These are phyloP conservation scores for Oryzias javanicus DNA, from an alignment of 2,113 vertebrate species.

Conservation along the genomic window DNA sequence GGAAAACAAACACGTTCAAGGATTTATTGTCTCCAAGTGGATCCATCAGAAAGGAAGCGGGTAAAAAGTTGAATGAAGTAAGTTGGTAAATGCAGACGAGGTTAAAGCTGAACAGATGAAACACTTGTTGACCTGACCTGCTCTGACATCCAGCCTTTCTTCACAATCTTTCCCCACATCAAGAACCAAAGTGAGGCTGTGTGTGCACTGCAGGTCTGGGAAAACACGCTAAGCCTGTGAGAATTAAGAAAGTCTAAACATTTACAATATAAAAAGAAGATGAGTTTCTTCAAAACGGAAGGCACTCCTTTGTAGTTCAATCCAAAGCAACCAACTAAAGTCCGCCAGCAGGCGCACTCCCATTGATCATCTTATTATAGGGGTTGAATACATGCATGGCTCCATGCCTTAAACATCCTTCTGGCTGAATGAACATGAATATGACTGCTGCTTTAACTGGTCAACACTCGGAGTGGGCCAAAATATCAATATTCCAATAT, in stretches of 20 bases:
- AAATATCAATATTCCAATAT: too few relatives aligned
- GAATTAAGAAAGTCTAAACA: conserved; percentile 61
- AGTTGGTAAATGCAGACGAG: too few relatives aligned
- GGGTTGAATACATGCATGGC: conserved; percentile 23
- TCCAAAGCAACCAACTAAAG: conserved; percentile 51
- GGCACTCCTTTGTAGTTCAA: conserved; percentile 61
- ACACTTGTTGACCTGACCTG: conserved; percentile 6
- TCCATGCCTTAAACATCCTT: conserved; percentile 31
- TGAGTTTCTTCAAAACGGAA: conserved; percentile 68
- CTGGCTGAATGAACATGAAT: too few relatives aligned
- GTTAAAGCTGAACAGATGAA: background rate
- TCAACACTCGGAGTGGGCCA: too few relatives aligned
- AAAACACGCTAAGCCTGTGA: conserved; percentile 55
- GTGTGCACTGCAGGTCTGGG: conserved; percentile 23
- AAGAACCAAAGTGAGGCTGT: conserved; percentile 55
- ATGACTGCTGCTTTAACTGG: too few relatives aligned
- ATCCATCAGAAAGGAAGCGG: too few relatives aligned
- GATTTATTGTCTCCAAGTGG: too few relatives aligned
- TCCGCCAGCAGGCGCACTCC: conserved; percentile 45
- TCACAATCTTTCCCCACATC: conserved; percentile 42
- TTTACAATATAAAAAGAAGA: conserved; percentile 62
- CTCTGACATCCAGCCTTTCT: conserved; percentile 32
- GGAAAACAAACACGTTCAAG: too few relatives aligned
- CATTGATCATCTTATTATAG: conserved; percentile 40
- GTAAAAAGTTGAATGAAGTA: too few relatives aligned